A percentile compares a stretch with the other conserved stretches of the same genome.
These are phyloP conservation scores for Asobara japonica DNA, from an alignment of 1,140 invertebrate species.

Conservation along the genomic window DNA sequence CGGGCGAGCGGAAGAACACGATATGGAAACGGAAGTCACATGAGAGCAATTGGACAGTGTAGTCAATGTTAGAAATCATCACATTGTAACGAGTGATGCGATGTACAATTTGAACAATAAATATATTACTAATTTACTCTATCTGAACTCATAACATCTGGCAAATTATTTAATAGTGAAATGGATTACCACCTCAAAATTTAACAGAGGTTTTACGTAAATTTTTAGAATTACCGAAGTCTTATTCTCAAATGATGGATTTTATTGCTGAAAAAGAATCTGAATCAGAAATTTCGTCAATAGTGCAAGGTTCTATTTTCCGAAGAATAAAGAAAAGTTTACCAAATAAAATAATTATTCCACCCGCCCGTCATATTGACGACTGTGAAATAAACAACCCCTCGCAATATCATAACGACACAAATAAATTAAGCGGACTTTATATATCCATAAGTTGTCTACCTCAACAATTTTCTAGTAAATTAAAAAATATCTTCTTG, in stretches of 20 bases:
- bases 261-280: background rate
- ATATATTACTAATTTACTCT: too few species aligned
- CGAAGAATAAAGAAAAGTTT: constrained; percentile 21
- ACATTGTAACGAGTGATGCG: too few species aligned
- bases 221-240: constrained; percentile 22
- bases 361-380: constrained; percentile 41
- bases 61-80: too few species aligned
- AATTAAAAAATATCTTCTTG: constrained; percentile 43
- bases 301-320: constrained; percentile 33
- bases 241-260: background rate
- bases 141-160: too few species aligned
- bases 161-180: too few species aligned
- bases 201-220: background rate
- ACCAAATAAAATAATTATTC: constrained; percentile 32
- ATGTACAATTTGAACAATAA: too few species aligned
- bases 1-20: too few species aligned
- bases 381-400: constrained; percentile 46
- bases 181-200: too few species aligned
- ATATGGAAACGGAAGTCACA: too few species aligned
- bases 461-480: constrained; percentile 36
- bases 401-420: constrained; percentile 38
- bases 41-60: too few species aligned
- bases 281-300: constrained; percentile 7
- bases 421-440: constrained; percentile 42
- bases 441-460: constrained; percentile 40